These are phyloP conservation scores for Sciurus vulgaris DNA, from an alignment of 2,797 vertebrate species.

Conservation along the genomic window DNA sequence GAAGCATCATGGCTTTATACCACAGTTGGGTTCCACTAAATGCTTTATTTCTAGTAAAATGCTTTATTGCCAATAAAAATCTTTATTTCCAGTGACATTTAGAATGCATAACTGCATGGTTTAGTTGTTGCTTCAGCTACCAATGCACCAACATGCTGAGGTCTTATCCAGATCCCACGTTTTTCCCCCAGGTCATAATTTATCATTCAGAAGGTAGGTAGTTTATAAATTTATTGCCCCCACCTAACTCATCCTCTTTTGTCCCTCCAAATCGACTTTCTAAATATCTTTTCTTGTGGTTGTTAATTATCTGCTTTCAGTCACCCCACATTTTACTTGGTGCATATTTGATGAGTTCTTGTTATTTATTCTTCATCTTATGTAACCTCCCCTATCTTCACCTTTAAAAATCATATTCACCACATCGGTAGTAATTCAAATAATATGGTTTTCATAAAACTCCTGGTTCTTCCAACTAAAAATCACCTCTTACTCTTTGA, in stretches of 20 bases:
- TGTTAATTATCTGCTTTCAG: not conserved
- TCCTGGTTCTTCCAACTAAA: not conserved
- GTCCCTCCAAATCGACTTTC: not conserved
- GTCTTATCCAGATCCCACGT: not conserved
- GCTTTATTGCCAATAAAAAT: conserved; percentile 4
- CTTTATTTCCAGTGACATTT: conserved; percentile 37
- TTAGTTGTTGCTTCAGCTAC: not conserved
- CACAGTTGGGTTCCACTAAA: not conserved
- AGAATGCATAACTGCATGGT: not conserved
- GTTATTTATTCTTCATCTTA: conserved; percentile 11
- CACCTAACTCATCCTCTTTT: not conserved
- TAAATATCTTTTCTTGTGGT: not conserved
- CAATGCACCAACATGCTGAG: not conserved
- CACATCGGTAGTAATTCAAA: not conserved
- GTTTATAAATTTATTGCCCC: not conserved
- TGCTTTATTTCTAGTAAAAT: conserved; percentile 56
- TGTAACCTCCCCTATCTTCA: not conserved
- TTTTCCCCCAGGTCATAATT: not conserved
- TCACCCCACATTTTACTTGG: not conserved
- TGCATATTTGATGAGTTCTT: not conserved
- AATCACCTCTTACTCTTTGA: not conserved
- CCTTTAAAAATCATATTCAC: conserved; percentile 43
- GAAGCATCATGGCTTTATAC: not conserved
- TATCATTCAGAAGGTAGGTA: not conserved
- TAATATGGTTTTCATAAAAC: not conserved